Percentiles rank a stretch among this genome's conserved stretches.
These are phyloP conservation scores for Lophius americanus DNA, from an alignment of 2,797 vertebrate genomes.

Conservation along the genomic window DNA sequence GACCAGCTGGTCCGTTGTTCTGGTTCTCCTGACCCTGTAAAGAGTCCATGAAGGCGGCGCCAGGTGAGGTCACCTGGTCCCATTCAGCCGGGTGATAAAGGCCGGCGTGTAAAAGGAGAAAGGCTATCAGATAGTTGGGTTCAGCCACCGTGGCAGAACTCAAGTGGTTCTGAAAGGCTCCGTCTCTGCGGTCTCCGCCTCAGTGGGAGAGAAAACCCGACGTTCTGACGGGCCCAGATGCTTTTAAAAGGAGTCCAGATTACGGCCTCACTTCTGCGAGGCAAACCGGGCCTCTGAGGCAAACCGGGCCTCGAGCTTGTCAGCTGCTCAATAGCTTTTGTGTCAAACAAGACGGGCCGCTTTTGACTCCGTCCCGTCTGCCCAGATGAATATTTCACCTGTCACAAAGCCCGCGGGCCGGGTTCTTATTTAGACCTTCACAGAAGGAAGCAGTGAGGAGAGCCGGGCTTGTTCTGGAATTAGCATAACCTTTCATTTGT, in stretches of 20 bases:
- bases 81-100: slow-evolving; percentile 64
- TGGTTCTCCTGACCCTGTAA: no score
- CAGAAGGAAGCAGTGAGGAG: slow-evolving; percentile 22
- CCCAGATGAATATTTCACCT: slow-evolving; percentile 66
- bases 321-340: slow-evolving; percentile 75
- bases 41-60: no score
- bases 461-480: slow-evolving; percentile 21
- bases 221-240: slow-evolving; percentile 68
- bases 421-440: slow-evolving; percentile 19
- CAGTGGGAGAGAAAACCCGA: slow-evolving; percentile 61
- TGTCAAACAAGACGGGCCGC: slow-evolving; percentile 61
- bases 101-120: slow-evolving; percentile 75
- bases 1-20: no score
- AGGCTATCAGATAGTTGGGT: slow-evolving; percentile 75
- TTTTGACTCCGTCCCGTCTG: slow-evolving; percentile 45
- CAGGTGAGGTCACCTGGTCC: slow-evolving; percentile 60
- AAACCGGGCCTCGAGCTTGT: slow-evolving; percentile 69
- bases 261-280: slow-evolving; percentile 64
- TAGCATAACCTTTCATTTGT: slow-evolving; percentile 54
- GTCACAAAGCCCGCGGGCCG: slow-evolving; percentile 45
- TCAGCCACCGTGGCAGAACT: slow-evolving; percentile 71
- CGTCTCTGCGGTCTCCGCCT: slow-evolving; percentile 39
- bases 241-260: slow-evolving; percentile 76
- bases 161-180: slow-evolving; percentile 62
- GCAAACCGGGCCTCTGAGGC: slow-evolving; percentile 59